Percentiles rank a stretch among this genome's conserved stretches.
These are phyloP conservation scores for Dolichopus griseipennis DNA, from an alignment of 2,888 invertebrate genomes.

Conservation along the genomic window DNA sequence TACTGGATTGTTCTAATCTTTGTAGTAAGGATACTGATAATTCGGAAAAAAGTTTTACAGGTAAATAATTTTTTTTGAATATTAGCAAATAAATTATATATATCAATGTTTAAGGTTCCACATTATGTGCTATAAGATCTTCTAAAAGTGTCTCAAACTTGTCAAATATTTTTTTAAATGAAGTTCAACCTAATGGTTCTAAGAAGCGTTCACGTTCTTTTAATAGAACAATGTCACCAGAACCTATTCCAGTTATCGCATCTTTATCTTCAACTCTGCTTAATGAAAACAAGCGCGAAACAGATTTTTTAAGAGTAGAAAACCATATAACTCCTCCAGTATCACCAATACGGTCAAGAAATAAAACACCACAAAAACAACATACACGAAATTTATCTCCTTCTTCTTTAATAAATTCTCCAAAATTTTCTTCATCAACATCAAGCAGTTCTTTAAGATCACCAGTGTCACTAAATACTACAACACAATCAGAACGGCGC, in stretches of 20 bases:
- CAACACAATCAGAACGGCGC: slow-evolving; percentile 31
- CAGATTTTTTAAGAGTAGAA: not conserved
- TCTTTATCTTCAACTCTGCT: not conserved
- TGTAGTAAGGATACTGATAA: not conserved
- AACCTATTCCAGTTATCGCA: not conserved
- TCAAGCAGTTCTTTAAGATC: slow-evolving; percentile 28
- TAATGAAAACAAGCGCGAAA: not conserved
- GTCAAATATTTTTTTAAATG: not conserved
- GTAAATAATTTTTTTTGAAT: not conserved
- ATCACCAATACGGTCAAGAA: slow-evolving; percentile 7
- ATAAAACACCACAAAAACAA: not conserved
- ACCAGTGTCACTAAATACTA: slow-evolving; percentile 26
- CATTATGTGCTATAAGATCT: not conserved
- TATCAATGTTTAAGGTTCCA: not conserved
- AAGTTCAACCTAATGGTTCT: not conserved
- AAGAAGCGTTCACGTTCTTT: slow-evolving; percentile 10
- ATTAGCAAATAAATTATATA: not conserved
- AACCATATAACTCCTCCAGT: not conserved
- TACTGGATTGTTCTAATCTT: slow-evolving; percentile 28
- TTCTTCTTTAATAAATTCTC: slow-evolving; percentile 23
- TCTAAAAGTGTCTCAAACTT: not conserved
- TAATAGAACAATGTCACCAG: not conserved
- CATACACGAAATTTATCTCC: not conserved
- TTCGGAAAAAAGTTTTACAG: not conserved
- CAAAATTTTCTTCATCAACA: slow-evolving; percentile 18